A percentile compares a stretch with the other conserved stretches of the same genome.
phyloP scores from a whole-genome alignment of 2,113 vertebrate genomes.

The Boleophthalmus pectinirostris region DNA sequence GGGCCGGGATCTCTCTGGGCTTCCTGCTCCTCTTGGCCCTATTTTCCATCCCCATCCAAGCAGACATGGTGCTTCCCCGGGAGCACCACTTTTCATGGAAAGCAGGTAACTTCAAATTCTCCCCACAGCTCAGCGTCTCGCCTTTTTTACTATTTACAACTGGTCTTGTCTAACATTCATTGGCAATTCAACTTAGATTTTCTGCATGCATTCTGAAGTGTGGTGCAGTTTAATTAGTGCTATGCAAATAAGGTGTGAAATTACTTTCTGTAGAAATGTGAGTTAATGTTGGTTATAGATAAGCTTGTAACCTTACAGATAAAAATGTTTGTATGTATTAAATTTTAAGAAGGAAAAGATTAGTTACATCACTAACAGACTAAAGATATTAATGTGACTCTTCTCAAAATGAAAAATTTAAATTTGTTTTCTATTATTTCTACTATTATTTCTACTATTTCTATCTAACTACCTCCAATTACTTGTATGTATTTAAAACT shows the following conservation, averaged over 20 bases:
- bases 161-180: neutral
- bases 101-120: constrained; percentile 81
- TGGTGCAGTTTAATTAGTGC: neutral
- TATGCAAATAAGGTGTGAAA: neutral
- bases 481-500: neutral
- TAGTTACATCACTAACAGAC: too few relatives aligned
- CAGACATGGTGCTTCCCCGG: constrained; percentile 81
- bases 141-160: neutral
- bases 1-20: constrained; percentile 75
- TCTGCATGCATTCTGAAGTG: neutral
- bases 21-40: constrained; percentile 80
- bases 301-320: too few relatives aligned
- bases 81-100: constrained; percentile 91
- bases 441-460: too few relatives aligned
- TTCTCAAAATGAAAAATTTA: too few relatives aligned
- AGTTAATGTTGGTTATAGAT: too few relatives aligned
- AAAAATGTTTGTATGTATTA: too few relatives aligned
- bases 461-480: neutral
- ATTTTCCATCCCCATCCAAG: constrained; percentile 74
- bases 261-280: too few relatives aligned
- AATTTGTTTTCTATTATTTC: too few relatives aligned
- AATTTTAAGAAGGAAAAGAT: too few relatives aligned
- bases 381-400: too few relatives aligned
- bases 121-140: neutral
- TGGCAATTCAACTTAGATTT: neutral